Percentiles rank a stretch among this genome's conserved stretches.
phyloP scores from a whole-genome alignment of 2,113 vertebrate genomes.

The Corydoras maculifer region DNA sequence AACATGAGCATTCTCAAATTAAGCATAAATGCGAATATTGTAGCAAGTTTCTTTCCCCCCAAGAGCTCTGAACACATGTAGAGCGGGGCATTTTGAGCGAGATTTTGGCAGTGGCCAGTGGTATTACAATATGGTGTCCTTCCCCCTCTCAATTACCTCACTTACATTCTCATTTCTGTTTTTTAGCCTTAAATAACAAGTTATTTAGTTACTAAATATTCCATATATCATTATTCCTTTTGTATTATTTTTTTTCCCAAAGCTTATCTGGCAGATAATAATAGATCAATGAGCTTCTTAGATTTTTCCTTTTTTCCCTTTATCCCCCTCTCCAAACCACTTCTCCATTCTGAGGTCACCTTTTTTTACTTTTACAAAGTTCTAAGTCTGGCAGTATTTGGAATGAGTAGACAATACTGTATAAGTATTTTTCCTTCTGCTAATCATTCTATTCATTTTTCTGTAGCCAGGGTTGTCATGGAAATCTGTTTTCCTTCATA shows the following conservation, averaged over 20 bases:
- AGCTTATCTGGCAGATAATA: no score
- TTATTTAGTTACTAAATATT: neutral
- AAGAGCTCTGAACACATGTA: slow-evolving; percentile 29
- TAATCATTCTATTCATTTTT: slow-evolving; percentile 49
- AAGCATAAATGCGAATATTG: slow-evolving; percentile 36
- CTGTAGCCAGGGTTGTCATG: slow-evolving; percentile 56
- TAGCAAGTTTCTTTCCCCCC: slow-evolving; percentile 24
- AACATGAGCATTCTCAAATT: slow-evolving; percentile 28
- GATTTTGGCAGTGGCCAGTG: slow-evolving; percentile 26
- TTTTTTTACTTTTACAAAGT: slow-evolving; percentile 1
- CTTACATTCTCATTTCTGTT: neutral
- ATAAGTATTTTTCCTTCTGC: slow-evolving; percentile 48
- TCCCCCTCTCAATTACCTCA: neutral
- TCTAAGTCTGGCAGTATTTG: slow-evolving; percentile 26
- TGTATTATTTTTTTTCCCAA: no score
- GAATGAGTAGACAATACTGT: slow-evolving; percentile 29
- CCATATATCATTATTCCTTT: neutral
- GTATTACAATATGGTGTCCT: slow-evolving; percentile 28
- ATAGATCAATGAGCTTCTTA: no score
- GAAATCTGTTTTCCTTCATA: slow-evolving; percentile 51
- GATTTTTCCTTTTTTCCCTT: no score
- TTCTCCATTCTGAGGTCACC: no score
- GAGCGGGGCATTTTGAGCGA: slow-evolving; percentile 14
- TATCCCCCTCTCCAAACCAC: no score
- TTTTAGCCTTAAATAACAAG: neutral